These are phyloP conservation scores for Alloplasta piceator DNA, from an alignment of 2,888 invertebrate genomes.

Conservation along the genomic window DNA sequence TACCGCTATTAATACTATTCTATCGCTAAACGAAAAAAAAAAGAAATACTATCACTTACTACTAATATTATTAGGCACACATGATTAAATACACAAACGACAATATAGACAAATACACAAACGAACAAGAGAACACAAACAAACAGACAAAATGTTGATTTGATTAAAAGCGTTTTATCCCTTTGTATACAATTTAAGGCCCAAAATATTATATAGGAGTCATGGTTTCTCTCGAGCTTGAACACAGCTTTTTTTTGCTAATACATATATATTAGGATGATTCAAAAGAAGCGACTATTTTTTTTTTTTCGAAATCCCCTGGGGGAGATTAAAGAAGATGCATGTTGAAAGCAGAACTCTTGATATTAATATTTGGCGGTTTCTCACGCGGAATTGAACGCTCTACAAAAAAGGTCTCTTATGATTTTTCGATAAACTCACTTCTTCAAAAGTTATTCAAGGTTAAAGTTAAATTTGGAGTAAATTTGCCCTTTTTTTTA, in stretches of 20 bases:
- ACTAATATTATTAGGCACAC: constrained; percentile 67
- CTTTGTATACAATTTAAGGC: constrained; percentile 59
- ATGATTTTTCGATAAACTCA: too few relatives aligned
- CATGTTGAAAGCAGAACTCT: too few relatives aligned
- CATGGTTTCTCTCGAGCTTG: constrained; percentile 78
- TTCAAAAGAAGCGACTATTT: too few relatives aligned
- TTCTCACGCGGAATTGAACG: too few relatives aligned
- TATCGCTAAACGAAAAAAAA: constrained; percentile 62
- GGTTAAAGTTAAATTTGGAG: too few relatives aligned
- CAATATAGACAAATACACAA: constrained; percentile 7
- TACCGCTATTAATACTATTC: constrained; percentile 69
- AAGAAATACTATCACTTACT: constrained; percentile 61
- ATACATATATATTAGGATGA: too few relatives aligned
- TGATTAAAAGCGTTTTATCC: constrained; percentile 57
- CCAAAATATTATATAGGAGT: constrained; percentile 67
- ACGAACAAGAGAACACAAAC: constrained; percentile 43
- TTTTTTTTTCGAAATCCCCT: too few relatives aligned
- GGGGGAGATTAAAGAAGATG: too few relatives aligned
- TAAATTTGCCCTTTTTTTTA: too few relatives aligned
- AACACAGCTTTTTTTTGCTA: constrained; percentile 58
- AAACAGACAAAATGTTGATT: constrained; percentile 49
- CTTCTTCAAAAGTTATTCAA: too few relatives aligned
- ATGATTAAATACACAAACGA: constrained; percentile 47
- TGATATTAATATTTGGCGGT: too few relatives aligned
- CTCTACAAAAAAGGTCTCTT: too few relatives aligned